Evolutionary conservation across 2,797 vertebrate genomes (phyloP).

Genomic region (Amazona ochrocephala): DNA sequence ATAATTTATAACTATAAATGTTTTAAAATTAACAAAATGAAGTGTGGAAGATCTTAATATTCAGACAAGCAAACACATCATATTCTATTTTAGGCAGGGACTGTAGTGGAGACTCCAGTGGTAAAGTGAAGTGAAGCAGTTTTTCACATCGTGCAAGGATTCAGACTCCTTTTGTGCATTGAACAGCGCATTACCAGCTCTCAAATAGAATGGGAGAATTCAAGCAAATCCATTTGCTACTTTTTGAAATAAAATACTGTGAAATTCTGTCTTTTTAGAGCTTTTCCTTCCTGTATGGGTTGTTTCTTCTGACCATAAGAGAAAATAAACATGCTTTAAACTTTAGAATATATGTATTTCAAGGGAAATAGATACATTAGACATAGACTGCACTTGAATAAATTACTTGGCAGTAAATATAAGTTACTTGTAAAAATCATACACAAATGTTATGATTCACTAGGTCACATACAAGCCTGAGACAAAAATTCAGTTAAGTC

Average conservation of each 20-base stretch:
- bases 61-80: background rate
- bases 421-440: background rate
- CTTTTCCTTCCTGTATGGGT: background rate
- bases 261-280: background rate
- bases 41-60: background rate
- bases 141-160: background rate
- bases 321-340: background rate
- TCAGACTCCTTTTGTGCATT: background rate
- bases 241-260: background rate
- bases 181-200: background rate
- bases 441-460: background rate
- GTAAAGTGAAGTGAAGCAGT: background rate
- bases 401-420: background rate
- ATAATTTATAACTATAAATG: background rate
- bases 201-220: background rate
- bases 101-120: background rate
- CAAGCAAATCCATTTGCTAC: background rate
- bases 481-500: background rate
- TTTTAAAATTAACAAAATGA: background rate
- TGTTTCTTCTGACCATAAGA: background rate
- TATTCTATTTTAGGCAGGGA: background rate
- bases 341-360: background rate
- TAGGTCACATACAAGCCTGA: background rate
- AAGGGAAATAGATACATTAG: background rate
- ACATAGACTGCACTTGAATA: background rate